phyloP scores from a whole-genome alignment of 2,113 vertebrate genomes.

The Callocephalon fimbriatum region DNA sequence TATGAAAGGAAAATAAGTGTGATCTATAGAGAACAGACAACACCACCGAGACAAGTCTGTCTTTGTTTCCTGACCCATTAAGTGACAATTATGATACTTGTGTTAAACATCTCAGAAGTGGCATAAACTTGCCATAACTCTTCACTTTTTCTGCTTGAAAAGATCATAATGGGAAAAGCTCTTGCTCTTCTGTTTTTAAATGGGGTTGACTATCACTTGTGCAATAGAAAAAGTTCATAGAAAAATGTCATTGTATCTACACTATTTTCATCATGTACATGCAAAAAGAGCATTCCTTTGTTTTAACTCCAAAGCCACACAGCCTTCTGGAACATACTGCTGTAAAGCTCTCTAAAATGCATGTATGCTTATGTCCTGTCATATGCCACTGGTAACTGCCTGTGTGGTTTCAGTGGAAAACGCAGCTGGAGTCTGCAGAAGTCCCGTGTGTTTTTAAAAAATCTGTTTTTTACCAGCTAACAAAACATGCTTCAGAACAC shows the following conservation, averaged over 20 bases:
- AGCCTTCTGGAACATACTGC: not conserved
- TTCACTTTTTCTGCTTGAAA: conserved; percentile 66
- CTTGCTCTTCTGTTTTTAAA: conserved; percentile 15
- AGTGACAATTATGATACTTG: conserved; percentile 73
- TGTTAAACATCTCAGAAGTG: conserved; percentile 75
- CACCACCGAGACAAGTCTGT: conserved; percentile 63
- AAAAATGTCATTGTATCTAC: not conserved
- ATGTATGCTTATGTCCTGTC: not conserved
- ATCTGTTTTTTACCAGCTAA: not conserved
- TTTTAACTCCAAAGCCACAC: not conserved
- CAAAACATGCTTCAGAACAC: not conserved
- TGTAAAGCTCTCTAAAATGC: not conserved
- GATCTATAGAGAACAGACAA: conserved; percentile 67
- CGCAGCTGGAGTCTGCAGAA: too few species aligned
- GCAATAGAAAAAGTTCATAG: not conserved
- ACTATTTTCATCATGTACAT: not conserved
- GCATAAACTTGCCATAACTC: conserved; percentile 66
- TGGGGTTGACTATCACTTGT: not conserved
- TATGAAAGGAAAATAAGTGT: conserved; percentile 76
- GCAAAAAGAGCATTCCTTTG: too few species aligned
- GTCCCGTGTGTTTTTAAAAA: not conserved
- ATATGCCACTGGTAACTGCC: not conserved
- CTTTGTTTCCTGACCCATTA: conserved; percentile 77
- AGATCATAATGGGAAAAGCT: conserved; percentile 38
- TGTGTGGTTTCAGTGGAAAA: not conserved